Base-by-base conservation (phyloP, 2,888 invertebrate species). In the Leucania comma region DNA sequence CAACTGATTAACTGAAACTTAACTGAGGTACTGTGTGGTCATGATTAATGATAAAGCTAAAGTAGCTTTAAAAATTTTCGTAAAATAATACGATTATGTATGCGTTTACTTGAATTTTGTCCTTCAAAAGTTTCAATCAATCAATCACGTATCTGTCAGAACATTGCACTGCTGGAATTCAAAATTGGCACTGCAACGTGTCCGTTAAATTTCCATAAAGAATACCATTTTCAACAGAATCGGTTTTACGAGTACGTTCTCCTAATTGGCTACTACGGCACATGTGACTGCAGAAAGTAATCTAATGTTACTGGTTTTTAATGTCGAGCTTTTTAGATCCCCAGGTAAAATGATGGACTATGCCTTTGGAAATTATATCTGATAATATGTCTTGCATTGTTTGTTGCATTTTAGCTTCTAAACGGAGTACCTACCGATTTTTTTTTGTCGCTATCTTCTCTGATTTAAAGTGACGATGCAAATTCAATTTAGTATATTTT, bases 151-250 rank as follows among this genome's bases (percentile, higher is more conserved):
- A 42, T 17, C 42, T 3, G 42, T 42, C 17, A 24, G 12, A 38
- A 26, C 1, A n/a, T 50, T 29, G n/a, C 3, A 35, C 24, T 29
- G 35, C 5, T 3, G 24, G 14, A 35, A 46, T 56, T 26, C 20
- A 42, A 20, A 67, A 67, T 56, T 56, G 32, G 22, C 48, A 60
- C 42, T 51, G 42, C 35, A 46, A 3, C 6, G 12, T 50, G 42
- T 32, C 50, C 50, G 54, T 53, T 48, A 35, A 51, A 73, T 73
- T 74, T 74, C 46, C 61, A 74, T 42, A 68, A 53, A 35, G 57
- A 68, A 68, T 35, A 17, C 29, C 59, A 57, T 75, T 64, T 26
- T 20, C 42, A 75, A 10, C 50, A 22, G 48, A 26, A 46, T 22
- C 24, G 32, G 24, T 74, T 61, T 58, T 58, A 46, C n/a, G n/a